Evolutionary conservation across 2,113 vertebrate species (phyloP), one percentile per base, ranked within the genome.

Genomic region (Poicephalus meyeri): DNA sequence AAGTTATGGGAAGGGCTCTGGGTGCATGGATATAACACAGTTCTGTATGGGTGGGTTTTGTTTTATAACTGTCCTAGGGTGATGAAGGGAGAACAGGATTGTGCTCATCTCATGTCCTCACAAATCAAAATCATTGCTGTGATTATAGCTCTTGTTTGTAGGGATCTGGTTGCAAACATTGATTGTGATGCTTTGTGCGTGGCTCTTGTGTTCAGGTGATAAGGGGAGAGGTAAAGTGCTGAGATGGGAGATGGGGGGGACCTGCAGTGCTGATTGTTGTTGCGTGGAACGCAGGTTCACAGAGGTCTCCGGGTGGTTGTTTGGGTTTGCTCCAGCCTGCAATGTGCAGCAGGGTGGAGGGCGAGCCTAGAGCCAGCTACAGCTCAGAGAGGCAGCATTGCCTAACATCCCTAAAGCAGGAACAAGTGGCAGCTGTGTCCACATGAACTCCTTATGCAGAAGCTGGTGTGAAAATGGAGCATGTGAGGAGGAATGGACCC

Each of bases 1-100:
- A 89, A 86, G 79, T 93, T 89, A 77, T 4, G 7, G 91, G 90
- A 91, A 94, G 52, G 88, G 81, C 65, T 79, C 64, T 0, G 41
- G 47, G 80, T 42, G 60, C 47, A 47, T 7, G 56, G 86, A 41
- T 86, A 61, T 76, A 61, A 91, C 91, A 44, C 61, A 78, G 25
- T 68, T 80, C 63, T 70, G 55, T 55, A 9, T 4, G 83, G 71
- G 12, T 70, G 74, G 18, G 16, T 86, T 83, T 52, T 72, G 82
- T 80, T 89, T 58, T 68, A 47, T 78, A 63, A 61, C 70, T 73
- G 66, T 79, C 81, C 24, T 9, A 25, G 64, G 29, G 31, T 63
- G 85, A 55, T 35, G 49, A 33, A 79, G 70, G 65, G 63, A 66
- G 81, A 89, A 15, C 5, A 78, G 53, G 42, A 33, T 58, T 31